phyloP scores from a whole-genome alignment of 2,797 vertebrate genomes.

The Esox lucius region DNA sequence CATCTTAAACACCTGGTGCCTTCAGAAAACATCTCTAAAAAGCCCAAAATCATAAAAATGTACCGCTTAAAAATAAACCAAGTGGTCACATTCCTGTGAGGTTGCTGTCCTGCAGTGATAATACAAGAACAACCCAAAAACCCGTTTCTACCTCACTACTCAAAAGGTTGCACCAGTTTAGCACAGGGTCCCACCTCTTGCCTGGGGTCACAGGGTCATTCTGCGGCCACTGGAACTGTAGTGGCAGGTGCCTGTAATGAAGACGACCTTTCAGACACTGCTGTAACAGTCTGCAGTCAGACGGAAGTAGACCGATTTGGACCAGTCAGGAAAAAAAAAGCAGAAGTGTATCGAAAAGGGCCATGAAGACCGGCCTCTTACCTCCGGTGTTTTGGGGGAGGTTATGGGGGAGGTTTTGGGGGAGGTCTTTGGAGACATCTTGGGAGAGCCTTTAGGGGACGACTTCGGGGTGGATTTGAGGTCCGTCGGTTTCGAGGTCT shows the following conservation, averaged over 20 bases:
- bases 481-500: slow-evolving; percentile 56
- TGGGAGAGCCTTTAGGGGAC: slow-evolving; percentile 56
- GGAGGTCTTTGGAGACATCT: slow-evolving; percentile 43
- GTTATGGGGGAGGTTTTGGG: slow-evolving; percentile 51
- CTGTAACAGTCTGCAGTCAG: background rate
- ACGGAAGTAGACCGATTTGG: background rate
- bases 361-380: slow-evolving; percentile 17
- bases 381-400: slow-evolving; percentile 53
- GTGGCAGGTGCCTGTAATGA: slow-evolving; percentile 49
- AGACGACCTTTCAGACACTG: background rate
- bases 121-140: slow-evolving; percentile 30
- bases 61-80: background rate
- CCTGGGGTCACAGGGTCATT: slow-evolving; percentile 66
- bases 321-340: background rate
- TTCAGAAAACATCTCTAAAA: background rate
- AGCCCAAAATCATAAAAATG: too few species aligned
- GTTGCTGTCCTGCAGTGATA: slow-evolving; percentile 12
- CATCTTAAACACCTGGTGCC: background rate
- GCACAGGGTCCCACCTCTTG: slow-evolving; percentile 61
- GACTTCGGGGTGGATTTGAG: slow-evolving; percentile 55
- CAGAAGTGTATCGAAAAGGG: background rate
- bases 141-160: slow-evolving; percentile 26
- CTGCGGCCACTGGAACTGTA: slow-evolving; percentile 54
- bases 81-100: background rate
- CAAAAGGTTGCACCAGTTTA: slow-evolving; percentile 36